phyloP scores from a whole-genome alignment of 2,888 invertebrate species.

The Eucriotettix oculatus region DNA sequence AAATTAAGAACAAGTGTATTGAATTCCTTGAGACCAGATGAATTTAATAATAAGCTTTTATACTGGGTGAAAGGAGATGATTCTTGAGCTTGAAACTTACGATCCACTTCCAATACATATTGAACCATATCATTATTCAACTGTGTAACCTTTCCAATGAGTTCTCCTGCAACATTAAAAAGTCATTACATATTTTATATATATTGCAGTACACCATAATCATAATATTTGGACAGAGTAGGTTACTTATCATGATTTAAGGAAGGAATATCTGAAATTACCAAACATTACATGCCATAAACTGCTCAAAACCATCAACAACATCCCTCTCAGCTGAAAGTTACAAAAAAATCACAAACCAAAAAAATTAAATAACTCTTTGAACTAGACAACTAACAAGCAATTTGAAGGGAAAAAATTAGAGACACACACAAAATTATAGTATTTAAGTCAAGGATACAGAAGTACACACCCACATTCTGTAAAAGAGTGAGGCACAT shows the following conservation, averaged over 20 bases:
- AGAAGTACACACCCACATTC: constrained; percentile 26
- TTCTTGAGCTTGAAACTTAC: constrained; percentile 20
- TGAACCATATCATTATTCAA: constrained; percentile 45
- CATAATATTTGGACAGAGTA: too few species aligned
- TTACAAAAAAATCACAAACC: too few species aligned
- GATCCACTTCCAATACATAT: constrained; percentile 34
- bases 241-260: too few species aligned
- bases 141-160: constrained; percentile 45
- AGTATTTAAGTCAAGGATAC: background rate
- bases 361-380: too few species aligned
- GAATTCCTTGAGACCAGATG: constrained; percentile 30
- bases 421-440: background rate
- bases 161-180: constrained; percentile 32
- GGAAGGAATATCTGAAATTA: too few species aligned
- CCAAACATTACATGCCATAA: too few species aligned
- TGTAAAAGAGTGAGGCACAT: constrained; percentile 48
- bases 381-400: background rate
- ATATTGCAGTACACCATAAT: too few species aligned
- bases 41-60: constrained; percentile 27
- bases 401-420: background rate
- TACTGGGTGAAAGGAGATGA: constrained; percentile 24
- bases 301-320: too few species aligned
- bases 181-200: too few species aligned
- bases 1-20: constrained; percentile 33
- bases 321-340: too few species aligned